Base-by-base conservation (phyloP, 2,888 invertebrate genomes). In the Archaeoteleia sp. region DNA sequence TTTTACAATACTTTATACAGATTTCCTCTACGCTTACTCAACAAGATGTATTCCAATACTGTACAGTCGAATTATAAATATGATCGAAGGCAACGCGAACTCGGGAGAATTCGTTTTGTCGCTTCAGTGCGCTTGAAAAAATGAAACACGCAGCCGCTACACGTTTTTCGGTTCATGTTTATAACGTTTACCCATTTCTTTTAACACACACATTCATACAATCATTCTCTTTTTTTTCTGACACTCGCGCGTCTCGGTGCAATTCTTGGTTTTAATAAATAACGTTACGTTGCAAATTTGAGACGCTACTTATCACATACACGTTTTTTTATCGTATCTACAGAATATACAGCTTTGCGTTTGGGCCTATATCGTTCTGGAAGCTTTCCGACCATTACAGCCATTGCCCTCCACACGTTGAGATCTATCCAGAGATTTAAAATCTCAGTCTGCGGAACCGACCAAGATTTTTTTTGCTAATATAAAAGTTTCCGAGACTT, bases 231-330 rank as follows among this genome's bases (percentile, higher is more conserved):
- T 60, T 69, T 55, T 34, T 61, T 70, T 46, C 55, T 42, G 60
- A 66, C 54, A 42, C 39, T 43, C 32, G 43, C n/a, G 32, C 54
- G 37, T 67, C 40, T 9, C 39, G 53, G 35, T 65, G 57, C 45
- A 45, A 66, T 49, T 49, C n/a, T 46, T 53, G 46, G 46, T 51
- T 57, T 48, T 63, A 67, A 71, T 74, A 67, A 68, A 76, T 61
- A 67, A 73, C 55, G 45, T 46, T 75, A 74, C 68, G 74, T 76
- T 78, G 80, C 79, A 82, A 20, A 62, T 79, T 80, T 78, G 74
- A 79, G 79, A 82, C 79, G 78, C 78, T 81, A 78, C 74, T 68
- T 83, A 83, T 83, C 83, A 82, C 83, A 82, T 82, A 82, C 79
- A 82, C 77, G 80, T 79, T 79, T 78, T 81, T 78, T n/a, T n/a